Evolutionary conservation across 2,113 vertebrate genomes (phyloP).

Genomic region (Anolis carolinensis): DNA sequence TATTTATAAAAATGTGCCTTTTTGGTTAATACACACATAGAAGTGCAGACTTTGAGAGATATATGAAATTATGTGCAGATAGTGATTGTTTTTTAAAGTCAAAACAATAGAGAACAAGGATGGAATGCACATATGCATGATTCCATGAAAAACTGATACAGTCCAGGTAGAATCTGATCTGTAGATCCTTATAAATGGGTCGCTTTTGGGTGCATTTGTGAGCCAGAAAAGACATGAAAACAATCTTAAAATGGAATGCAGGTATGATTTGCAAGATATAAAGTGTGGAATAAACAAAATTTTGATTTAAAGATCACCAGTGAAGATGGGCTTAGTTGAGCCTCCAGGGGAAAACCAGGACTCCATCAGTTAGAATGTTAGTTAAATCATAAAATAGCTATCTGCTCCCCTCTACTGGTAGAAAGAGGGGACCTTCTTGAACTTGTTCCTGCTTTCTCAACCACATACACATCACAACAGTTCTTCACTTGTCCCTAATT

Average conservation of each 20-base stretch:
- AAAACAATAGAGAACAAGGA: neutral
- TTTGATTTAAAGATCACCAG: neutral
- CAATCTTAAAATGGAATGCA: neutral
- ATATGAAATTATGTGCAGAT: neutral
- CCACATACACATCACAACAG: fast-evolving
- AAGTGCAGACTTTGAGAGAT: neutral
- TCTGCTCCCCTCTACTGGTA: constrained; percentile 15
- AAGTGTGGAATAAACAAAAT: neutral
- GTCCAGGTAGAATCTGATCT: neutral
- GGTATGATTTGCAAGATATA: neutral
- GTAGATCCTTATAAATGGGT: neutral
- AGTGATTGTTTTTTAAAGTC: too few species aligned
- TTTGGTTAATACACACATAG: neutral
- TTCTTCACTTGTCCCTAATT: fast-evolving
- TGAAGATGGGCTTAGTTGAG: neutral
- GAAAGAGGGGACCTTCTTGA: neutral
- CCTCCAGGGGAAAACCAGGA: neutral
- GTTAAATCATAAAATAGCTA: neutral
- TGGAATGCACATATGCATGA: neutral
- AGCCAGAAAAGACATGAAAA: neutral
- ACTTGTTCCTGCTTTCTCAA: neutral
- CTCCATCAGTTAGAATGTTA: neutral
- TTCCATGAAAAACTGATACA: neutral
- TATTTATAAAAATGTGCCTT: neutral
- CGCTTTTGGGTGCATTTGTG: neutral